phyloP scores from a whole-genome alignment of 2,113 vertebrate genomes.

The Paracanthobrama guichenoti region DNA sequence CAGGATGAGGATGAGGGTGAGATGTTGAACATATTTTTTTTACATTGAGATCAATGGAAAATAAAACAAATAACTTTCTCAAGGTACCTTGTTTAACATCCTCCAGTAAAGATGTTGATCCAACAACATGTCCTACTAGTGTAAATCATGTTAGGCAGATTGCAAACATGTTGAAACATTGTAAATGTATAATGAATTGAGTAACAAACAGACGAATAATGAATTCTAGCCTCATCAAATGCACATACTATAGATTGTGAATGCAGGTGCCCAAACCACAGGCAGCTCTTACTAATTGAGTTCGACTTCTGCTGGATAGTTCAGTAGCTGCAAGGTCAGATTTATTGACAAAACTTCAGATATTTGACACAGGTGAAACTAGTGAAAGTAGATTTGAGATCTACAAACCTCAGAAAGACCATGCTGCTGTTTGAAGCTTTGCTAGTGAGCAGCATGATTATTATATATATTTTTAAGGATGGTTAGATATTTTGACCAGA shows the following conservation, averaged over 20 bases:
- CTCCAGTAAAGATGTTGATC: background rate
- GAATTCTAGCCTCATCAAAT: background rate
- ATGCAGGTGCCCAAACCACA: background rate
- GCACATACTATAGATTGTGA: background rate
- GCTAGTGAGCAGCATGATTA: background rate
- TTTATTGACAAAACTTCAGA: conserved; percentile 18
- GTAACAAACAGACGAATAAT: background rate
- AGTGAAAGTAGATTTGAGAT: background rate
- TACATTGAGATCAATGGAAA: background rate
- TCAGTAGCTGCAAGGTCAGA: conserved; percentile 21
- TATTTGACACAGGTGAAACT: conserved; percentile 7
- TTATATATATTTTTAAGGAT: background rate
- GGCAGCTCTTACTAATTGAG: conserved; percentile 22
- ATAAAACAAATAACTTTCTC: background rate
- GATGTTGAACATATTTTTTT: background rate
- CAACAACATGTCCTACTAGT: background rate
- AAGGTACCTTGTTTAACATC: background rate
- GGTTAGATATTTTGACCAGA: background rate
- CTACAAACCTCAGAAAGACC: background rate
- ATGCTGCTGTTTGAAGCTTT: background rate
- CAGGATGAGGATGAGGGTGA: background rate
- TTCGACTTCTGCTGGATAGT: conserved; percentile 9
- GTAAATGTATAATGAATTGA: background rate
- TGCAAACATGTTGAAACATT: background rate
- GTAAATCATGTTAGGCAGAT: background rate